Conservation (phyloP, 2,888 invertebrate species). For the Drosophila greeni region DNA sequence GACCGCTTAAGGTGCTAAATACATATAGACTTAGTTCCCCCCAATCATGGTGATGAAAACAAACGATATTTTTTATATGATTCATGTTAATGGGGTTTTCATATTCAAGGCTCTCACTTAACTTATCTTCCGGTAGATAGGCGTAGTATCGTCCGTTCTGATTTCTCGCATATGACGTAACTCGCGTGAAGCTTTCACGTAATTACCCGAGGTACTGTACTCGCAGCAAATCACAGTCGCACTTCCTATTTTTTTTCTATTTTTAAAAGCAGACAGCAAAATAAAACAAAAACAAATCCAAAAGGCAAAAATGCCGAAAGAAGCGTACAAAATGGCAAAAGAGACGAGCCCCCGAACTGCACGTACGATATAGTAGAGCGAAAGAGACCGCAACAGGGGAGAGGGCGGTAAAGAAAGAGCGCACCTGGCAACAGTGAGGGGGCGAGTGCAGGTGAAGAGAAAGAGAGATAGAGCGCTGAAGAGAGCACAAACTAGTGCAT, state of each 20-base stretch:
- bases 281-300: conserved; percentile 11
- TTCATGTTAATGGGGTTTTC: conserved; percentile 27
- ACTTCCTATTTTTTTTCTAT: conserved; percentile 43
- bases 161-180: conserved; percentile 35
- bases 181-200: conserved; percentile 35
- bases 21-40: background rate
- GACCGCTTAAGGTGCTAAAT: background rate
- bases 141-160: conserved; percentile 18
- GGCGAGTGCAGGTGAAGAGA: background rate
- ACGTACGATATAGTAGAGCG: conserved; percentile 13
- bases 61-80: conserved; percentile 15
- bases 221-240: conserved; percentile 26
- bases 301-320: conserved; percentile 25
- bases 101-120: conserved; percentile 24
- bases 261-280: conserved; percentile 23
- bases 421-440: conserved; percentile 22
- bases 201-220: conserved; percentile 40
- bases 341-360: conserved; percentile 62
- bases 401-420: background rate
- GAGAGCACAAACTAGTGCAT: conserved; percentile 16
- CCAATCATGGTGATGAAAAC: conserved; percentile 1
- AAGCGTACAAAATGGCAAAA: conserved; percentile 33
- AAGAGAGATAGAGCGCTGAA: background rate
- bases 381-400: conserved; percentile 1
- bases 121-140: conserved; percentile 25